phyloP scores from a whole-genome alignment of 2,888 invertebrate genomes.

The Keiferia lycopersicella region DNA sequence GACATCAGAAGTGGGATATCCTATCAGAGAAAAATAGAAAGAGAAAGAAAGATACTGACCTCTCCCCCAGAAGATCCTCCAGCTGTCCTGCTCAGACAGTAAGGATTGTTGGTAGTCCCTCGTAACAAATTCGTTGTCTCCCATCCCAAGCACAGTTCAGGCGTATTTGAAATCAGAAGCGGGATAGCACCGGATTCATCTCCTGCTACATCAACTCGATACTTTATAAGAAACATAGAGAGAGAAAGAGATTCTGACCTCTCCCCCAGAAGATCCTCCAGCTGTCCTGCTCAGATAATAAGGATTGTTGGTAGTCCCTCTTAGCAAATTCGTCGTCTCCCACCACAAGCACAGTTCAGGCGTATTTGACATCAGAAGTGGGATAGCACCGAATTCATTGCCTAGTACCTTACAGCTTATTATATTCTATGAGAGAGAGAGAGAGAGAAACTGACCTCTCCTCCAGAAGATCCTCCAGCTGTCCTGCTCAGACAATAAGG shows the following conservation, averaged over 20 bases:
- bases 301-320: slow-evolving; percentile 91
- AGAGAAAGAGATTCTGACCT: slow-evolving; percentile 83
- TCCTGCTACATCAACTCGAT: no score
- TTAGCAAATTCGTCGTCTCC: slow-evolving; percentile 90
- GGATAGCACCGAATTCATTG: slow-evolving; percentile 89
- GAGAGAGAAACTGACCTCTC: slow-evolving; percentile 82
- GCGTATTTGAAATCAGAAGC: slow-evolving; percentile 90
- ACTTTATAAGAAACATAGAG: no score
- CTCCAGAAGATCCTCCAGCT: slow-evolving; percentile 94
- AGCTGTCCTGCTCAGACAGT: slow-evolving; percentile 85
- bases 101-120: slow-evolving; percentile 92
- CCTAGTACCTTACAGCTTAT: no score
- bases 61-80: slow-evolving; percentile 96
- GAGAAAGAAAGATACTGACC: slow-evolving; percentile 76
- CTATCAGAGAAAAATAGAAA: no score
- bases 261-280: slow-evolving; percentile 95
- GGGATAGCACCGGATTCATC: slow-evolving; percentile 90
- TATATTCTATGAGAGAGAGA: neutral
- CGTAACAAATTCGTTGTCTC: slow-evolving; percentile 90
- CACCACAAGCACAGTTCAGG: slow-evolving; percentile 94
- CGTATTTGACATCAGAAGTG: slow-evolving; percentile 90
- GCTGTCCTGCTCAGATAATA: slow-evolving; percentile 87
- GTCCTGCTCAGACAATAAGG: slow-evolving; percentile 89
- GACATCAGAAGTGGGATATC: no score
- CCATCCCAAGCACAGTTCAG: slow-evolving; percentile 94